Evolutionary conservation across 35 echinoderm and acorn worm genomes (phyloP).

Genomic region (Chiridota heheva): DNA sequence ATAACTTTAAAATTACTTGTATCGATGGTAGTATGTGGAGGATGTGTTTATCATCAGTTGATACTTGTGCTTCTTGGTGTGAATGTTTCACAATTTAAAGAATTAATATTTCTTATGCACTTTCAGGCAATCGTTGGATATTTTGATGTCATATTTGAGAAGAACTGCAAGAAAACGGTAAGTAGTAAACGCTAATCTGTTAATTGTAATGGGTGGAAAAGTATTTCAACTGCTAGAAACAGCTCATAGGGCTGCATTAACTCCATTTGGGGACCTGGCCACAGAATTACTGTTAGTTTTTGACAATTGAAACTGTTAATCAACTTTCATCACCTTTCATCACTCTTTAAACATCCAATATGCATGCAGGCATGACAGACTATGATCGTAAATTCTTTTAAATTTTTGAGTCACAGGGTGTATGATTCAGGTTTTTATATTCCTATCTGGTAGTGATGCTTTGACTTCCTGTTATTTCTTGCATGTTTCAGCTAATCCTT

Average conservation of each 20-base stretch:
- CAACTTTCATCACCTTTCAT: no score
- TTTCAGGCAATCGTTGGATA: slow-evolving; percentile 84
- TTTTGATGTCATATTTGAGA: slow-evolving; percentile 98
- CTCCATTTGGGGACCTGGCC: neutral
- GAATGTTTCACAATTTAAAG: neutral
- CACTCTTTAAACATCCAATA: no score
- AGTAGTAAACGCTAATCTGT: slow-evolving; percentile 21
- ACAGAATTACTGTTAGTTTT: neutral
- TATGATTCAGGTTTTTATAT: no score
- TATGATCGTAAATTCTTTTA: no score
- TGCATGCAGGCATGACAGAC: no score
- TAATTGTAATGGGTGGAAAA: neutral
- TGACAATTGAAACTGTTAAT: neutral
- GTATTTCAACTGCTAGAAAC: neutral
- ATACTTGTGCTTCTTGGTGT: neutral
- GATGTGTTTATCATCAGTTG: neutral
- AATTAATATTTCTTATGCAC: neutral
- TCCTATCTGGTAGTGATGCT: no score
- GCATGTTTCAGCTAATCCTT: no score
- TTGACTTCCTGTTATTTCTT: no score
- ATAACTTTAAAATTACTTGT: no score
- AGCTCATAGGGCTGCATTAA: neutral
- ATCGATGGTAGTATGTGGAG: no score
- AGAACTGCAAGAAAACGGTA: slow-evolving; percentile 80
- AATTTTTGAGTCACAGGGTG: no score